phyloP scores from a whole-genome alignment of 1,140 invertebrate species.

The Octopus sinensis region DNA sequence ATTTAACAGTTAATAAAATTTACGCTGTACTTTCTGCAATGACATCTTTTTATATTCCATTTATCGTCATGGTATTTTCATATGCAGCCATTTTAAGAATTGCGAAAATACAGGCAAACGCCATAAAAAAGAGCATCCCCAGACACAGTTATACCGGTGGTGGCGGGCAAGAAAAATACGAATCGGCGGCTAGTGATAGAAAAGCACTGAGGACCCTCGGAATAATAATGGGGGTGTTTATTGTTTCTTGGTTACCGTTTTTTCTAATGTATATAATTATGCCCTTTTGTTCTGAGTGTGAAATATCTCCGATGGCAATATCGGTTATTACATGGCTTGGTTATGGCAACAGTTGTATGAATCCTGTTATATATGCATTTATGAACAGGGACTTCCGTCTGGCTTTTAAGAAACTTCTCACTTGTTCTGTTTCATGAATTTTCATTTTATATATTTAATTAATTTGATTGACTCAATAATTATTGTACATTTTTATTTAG shows the following conservation, averaged over 20 bases:
- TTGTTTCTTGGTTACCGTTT: conserved; percentile 96
- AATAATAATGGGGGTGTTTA: conserved; percentile 96
- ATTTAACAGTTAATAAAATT: conserved; percentile 49
- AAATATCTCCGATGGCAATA: conserved; percentile 24
- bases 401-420: conserved; percentile 79
- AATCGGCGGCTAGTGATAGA: conserved; percentile 91
- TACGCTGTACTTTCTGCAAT: conserved; percentile 57
- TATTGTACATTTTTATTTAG: no score
- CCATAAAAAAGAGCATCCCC: conserved; percentile 39
- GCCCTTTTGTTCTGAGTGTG: conserved; percentile 58
- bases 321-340: conserved; percentile 78
- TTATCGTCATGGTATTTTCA: conserved; percentile 55
- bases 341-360: conserved; percentile 93
- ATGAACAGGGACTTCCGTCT: conserved; percentile 97
- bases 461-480: no score
- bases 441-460: not conserved
- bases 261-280: conserved; percentile 70
- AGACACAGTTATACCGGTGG: not conserved
- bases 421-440: conserved; percentile 16
- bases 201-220: conserved; percentile 91
- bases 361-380: conserved; percentile 94
- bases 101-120: conserved; percentile 53
- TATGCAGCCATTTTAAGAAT: conserved; percentile 38
- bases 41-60: conserved; percentile 58
- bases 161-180: conserved; percentile 84